Evolutionary conservation across 2,888 invertebrate genomes (phyloP).

Genomic region (Margaritifera margaritifera): DNA sequence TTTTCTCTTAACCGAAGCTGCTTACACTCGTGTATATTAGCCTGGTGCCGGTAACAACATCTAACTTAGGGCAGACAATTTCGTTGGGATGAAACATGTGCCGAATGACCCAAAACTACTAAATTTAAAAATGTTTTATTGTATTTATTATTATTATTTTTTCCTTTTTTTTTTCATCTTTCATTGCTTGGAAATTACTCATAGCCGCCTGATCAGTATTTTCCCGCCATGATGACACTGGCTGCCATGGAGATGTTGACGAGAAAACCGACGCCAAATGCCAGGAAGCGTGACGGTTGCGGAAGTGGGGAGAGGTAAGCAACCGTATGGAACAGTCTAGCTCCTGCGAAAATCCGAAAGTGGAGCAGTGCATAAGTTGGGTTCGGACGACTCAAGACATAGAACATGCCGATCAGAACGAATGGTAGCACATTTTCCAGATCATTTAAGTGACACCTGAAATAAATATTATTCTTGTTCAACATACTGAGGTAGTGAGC

Average conservation of each 20-base stretch:
- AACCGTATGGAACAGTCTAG: slow-evolving; percentile 79
- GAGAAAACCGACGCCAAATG: slow-evolving; percentile 73
- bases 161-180: no score
- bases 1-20: no score
- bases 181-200: no score
- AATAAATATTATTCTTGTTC: slow-evolving; percentile 39
- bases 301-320: slow-evolving; percentile 79
- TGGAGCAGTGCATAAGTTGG: slow-evolving; percentile 75
- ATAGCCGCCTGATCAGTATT: not conserved
- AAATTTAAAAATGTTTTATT: no score
- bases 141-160: no score
- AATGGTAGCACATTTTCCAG: slow-evolving; percentile 82
- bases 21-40: no score
- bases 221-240: slow-evolving; percentile 13
- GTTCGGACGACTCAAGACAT: slow-evolving; percentile 78
- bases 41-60: no score
- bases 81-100: no score
- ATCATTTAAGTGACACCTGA: slow-evolving; percentile 82
- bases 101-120: no score
- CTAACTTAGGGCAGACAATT: no score
- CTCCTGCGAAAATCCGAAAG: slow-evolving; percentile 77
- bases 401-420: slow-evolving; percentile 78
- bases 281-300: slow-evolving; percentile 76
- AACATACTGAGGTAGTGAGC: no score
- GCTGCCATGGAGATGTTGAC: slow-evolving; percentile 76